phyloP scores from a whole-genome alignment of 2,113 vertebrate species.

The Isurus oxyrinchus region DNA sequence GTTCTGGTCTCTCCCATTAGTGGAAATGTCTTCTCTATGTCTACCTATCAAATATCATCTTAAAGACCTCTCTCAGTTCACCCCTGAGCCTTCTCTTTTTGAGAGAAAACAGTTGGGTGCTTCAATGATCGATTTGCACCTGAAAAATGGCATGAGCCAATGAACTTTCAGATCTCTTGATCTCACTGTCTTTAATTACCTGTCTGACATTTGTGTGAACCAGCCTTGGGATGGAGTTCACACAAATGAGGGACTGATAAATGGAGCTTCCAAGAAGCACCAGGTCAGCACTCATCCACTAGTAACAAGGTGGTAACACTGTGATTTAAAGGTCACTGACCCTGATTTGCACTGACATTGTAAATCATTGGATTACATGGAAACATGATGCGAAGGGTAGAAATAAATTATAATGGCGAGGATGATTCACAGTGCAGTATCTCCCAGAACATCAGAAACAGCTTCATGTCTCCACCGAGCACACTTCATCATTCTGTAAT shows the following conservation, averaged over 20 bases:
- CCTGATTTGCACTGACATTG: neutral
- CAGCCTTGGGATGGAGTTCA: neutral
- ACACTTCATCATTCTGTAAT: neutral
- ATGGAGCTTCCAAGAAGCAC: neutral
- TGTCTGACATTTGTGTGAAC: neutral
- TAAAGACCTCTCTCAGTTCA: neutral
- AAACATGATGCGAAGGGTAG: neutral
- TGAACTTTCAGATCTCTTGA: neutral
- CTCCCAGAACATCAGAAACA: neutral
- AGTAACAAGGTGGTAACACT: neutral
- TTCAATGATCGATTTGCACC: neutral
- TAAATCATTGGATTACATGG: neutral
- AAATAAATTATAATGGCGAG: neutral
- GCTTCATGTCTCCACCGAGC: neutral
- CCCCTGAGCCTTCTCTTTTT: neutral
- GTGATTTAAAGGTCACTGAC: neutral
- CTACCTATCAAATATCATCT: neutral
- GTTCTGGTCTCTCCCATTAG: neutral
- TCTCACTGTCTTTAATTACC: neutral
- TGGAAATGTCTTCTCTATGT: neutral
- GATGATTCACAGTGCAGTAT: neutral
- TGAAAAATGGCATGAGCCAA: neutral
- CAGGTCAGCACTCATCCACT: neutral
- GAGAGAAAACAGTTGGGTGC: neutral
- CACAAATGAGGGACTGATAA: neutral